Conservation (phyloP, 2,797 vertebrate genomes). For the Eidolon dupreanum region DNA sequence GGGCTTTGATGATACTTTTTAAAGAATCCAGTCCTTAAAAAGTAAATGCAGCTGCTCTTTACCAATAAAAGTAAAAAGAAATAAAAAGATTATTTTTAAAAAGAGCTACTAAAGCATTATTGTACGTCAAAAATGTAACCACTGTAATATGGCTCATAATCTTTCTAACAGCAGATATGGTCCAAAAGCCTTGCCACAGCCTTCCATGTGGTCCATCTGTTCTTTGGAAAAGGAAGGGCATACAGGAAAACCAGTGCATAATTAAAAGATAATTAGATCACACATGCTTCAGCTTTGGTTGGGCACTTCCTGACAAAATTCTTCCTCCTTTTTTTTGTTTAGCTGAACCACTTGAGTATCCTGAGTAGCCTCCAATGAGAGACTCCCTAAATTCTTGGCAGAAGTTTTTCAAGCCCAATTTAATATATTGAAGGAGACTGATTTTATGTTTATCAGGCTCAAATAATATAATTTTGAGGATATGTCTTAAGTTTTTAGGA, state of each 20-base stretch:
- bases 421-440: not conserved
- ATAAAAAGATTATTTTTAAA: not conserved
- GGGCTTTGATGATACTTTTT: not conserved
- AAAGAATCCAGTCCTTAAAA: not conserved
- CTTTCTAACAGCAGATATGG: not conserved
- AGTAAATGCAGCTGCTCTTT: not conserved
- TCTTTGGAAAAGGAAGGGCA: not conserved
- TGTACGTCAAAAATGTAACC: not conserved
- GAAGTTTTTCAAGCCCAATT: not conserved
- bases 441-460: not conserved
- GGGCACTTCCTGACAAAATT: not conserved
- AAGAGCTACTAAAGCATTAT: not conserved
- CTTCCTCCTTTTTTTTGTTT: not conserved
- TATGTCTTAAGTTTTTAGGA: not conserved
- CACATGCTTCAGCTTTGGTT: not conserved
- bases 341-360: not conserved
- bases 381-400: not conserved
- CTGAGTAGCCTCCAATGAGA: not conserved
- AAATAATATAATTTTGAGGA: conserved; percentile 10
- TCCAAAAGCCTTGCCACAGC: not conserved
- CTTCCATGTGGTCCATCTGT: not conserved
- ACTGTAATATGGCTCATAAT: not conserved
- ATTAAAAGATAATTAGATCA: not conserved
- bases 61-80: not conserved
- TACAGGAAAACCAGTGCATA: not conserved